phyloP scores from a whole-genome alignment of 2,113 vertebrate species.

The Platysternon megacephalum region DNA sequence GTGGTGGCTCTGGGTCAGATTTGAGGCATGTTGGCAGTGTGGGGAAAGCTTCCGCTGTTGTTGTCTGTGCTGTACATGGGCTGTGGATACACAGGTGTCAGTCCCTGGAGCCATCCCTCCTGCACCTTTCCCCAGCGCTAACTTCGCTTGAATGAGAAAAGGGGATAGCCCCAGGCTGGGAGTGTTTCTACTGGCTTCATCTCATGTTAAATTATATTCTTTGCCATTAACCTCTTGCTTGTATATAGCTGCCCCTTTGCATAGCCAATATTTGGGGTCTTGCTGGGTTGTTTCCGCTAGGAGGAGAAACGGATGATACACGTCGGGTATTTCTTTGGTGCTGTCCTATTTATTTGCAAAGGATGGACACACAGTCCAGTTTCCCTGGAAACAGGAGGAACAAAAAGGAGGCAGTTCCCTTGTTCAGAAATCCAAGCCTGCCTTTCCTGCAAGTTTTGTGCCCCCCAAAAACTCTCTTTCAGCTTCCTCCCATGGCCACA shows the following conservation, averaged over 20 bases:
- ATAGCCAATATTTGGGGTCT: background rate
- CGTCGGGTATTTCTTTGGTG: background rate
- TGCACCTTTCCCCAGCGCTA: background rate
- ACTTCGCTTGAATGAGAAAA: background rate
- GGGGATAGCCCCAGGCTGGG: background rate
- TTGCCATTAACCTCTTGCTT: background rate
- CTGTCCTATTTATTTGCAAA: background rate
- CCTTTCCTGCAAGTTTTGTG: background rate
- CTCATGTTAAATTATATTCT: background rate
- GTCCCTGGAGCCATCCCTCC: background rate
- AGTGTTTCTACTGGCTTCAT: background rate
- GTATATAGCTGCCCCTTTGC: background rate
- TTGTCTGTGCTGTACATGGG: background rate
- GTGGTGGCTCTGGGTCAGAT: background rate
- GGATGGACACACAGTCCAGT: background rate
- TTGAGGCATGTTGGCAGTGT: rapidly evolving
- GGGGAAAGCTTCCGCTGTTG: background rate
- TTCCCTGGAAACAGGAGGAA: background rate
- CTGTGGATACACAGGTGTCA: rapidly evolving
- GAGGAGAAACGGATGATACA: background rate
- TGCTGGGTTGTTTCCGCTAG: background rate
- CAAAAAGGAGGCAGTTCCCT: background rate
- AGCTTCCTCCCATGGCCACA: rapidly evolving
- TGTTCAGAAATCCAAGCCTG: background rate
- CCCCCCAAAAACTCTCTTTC: rapidly evolving